A percentile compares a stretch with the other conserved stretches of the same genome.
These are phyloP conservation scores for Ctenicera cuprea DNA, from an alignment of 2,888 invertebrate species.

Conservation along the genomic window DNA sequence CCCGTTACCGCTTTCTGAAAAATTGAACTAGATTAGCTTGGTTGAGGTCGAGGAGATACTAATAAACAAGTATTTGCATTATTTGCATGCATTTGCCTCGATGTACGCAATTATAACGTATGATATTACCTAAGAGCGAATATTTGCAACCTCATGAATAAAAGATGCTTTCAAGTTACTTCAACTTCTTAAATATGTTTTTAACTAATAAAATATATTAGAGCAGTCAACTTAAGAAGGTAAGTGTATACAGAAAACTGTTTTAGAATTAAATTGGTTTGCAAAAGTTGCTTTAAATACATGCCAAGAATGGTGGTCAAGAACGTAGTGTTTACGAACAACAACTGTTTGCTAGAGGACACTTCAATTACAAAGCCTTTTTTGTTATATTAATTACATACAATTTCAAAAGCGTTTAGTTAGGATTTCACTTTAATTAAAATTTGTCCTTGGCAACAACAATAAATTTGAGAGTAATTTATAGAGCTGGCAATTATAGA, in stretches of 20 bases:
- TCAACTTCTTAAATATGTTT: not conserved
- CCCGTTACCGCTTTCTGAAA: slow-evolving; percentile 33
- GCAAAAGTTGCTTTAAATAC: too few relatives aligned
- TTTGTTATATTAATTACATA: slow-evolving; percentile 2
- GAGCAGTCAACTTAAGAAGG: too few relatives aligned
- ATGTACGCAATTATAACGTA: slow-evolving; percentile 31
- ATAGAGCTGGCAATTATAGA: slow-evolving; percentile 65
- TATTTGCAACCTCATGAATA: slow-evolving; percentile 17
- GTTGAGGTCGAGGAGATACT: slow-evolving; percentile 28
- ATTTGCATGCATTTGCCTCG: slow-evolving; percentile 36
- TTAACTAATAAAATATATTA: too few relatives aligned
- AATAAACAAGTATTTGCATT: slow-evolving; percentile 34
- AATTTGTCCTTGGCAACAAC: slow-evolving; percentile 51
- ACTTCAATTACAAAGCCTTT: not conserved
- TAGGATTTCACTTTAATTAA: slow-evolving; percentile 37
- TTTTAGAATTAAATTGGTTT: too few relatives aligned
- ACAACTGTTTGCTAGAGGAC: too few relatives aligned
- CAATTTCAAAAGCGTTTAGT: slow-evolving; percentile 10
- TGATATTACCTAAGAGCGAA: slow-evolving; percentile 37
- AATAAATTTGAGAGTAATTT: slow-evolving; percentile 64
- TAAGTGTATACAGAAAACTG: too few relatives aligned
- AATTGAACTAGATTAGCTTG: not conserved
- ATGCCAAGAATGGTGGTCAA: too few relatives aligned
- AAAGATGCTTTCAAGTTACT: slow-evolving; percentile 3
- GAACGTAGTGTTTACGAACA: too few relatives aligned